Evolutionary conservation across 2,888 invertebrate genomes (phyloP).

Genomic region (Hypomecis atomaria): DNA sequence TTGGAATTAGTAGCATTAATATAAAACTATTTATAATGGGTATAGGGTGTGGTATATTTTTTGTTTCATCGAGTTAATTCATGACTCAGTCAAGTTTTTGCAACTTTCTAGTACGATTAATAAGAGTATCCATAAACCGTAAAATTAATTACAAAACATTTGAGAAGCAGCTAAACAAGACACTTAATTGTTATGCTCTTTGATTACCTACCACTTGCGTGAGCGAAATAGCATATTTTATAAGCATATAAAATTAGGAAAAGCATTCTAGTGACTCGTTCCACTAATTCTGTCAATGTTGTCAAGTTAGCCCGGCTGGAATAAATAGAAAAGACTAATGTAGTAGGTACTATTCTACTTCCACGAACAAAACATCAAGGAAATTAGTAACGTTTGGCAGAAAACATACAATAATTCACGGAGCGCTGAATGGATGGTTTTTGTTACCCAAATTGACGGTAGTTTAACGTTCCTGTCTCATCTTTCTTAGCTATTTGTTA

Average conservation of each 20-base stretch:
- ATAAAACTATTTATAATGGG: too few species aligned
- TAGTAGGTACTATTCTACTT: not conserved
- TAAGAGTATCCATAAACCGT: conserved; percentile 1
- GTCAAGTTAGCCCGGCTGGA: not conserved
- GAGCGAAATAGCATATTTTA: not conserved
- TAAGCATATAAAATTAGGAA: not conserved
- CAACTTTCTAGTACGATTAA: not conserved
- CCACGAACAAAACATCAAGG: conserved; percentile 1
- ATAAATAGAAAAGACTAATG: not conserved
- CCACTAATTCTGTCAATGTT: not conserved
- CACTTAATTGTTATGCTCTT: conserved; percentile 23
- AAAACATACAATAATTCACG: not conserved
- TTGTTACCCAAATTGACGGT: conserved; percentile 18
- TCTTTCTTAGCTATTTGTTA: conserved; percentile 1
- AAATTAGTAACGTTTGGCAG: conserved; percentile 21
- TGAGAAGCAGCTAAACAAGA: not conserved
- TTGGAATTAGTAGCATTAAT: too few species aligned
- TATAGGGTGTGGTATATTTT: too few species aligned
- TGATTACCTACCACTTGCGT: conserved; percentile 20
- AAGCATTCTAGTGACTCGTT: not conserved
- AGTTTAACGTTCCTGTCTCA: not conserved
- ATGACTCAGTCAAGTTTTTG: too few species aligned
- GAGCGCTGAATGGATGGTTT: not conserved
- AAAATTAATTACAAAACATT: conserved; percentile 3
- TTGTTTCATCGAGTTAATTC: too few species aligned